Percentiles rank a stretch among this genome's conserved stretches.
phyloP scores from a whole-genome alignment of 2,113 vertebrate species.

The Pristiophorus japonicus region DNA sequence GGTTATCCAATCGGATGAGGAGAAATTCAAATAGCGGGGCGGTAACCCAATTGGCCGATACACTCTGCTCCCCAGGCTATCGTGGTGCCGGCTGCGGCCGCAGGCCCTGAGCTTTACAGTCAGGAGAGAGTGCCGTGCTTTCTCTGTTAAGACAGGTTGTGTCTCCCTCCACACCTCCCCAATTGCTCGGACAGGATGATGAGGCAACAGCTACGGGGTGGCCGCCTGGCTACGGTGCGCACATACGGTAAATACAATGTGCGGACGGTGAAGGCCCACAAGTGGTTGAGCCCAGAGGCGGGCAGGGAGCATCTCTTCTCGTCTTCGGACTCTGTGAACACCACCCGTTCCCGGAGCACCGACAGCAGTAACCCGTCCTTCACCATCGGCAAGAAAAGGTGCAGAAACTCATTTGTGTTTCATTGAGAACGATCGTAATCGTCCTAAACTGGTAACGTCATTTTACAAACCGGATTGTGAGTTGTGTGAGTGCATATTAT shows the following conservation, averaged over 20 bases:
- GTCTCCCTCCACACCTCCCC: neutral
- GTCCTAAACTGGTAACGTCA: no score
- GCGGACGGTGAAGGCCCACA: neutral
- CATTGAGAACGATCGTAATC: no score
- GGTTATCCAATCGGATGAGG: neutral
- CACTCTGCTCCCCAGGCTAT: no score
- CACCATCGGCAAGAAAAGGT: neutral
- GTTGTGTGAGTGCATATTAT: no score
- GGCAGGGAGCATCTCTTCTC: constrained; percentile 1
- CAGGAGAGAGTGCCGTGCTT: no score
- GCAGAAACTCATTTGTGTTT: neutral
- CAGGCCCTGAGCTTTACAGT: no score
- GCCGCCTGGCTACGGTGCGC: neutral
- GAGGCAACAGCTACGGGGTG: neutral
- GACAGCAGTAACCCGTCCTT: neutral
- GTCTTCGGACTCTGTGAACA: neutral
- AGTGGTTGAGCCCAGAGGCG: neutral
- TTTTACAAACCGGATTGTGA: neutral
- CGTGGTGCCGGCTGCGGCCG: neutral
- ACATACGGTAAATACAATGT: neutral
- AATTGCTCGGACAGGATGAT: neutral
- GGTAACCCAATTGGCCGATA: neutral
- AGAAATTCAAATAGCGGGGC: constrained; percentile 7
- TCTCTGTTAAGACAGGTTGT: no score
- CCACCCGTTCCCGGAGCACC: neutral